These are phyloP conservation scores for Drepana falcataria DNA, from an alignment of 2,888 invertebrate genomes.

Conservation along the genomic window DNA sequence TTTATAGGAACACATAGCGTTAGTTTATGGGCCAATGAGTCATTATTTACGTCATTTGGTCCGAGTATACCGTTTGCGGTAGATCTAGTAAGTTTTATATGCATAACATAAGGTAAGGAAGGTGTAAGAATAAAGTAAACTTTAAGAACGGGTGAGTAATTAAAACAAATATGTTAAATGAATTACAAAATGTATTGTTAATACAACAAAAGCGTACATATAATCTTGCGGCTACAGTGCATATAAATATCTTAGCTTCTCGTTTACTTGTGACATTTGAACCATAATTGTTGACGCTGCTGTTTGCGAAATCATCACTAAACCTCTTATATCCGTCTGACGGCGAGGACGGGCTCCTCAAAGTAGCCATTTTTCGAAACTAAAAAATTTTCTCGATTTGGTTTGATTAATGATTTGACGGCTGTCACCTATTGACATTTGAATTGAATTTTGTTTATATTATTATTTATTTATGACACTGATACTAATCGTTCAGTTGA, in stretches of 20 bases:
- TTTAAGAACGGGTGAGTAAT: slow-evolving; percentile 46
- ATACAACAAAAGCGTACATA: slow-evolving; percentile 64
- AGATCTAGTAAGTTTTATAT: slow-evolving; percentile 32
- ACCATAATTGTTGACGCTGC: slow-evolving; percentile 80
- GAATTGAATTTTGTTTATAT: too few relatives aligned
- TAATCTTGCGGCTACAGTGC: slow-evolving; percentile 68
- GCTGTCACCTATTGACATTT: too few relatives aligned
- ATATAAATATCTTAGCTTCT: slow-evolving; percentile 61
- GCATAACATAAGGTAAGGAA: slow-evolving; percentile 13
- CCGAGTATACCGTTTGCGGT: slow-evolving; percentile 30
- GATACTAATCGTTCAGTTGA: too few relatives aligned
- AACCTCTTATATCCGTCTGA: slow-evolving; percentile 82
- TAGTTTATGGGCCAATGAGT: slow-evolving; percentile 46
- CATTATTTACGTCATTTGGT: slow-evolving; percentile 53
- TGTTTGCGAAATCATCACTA: slow-evolving; percentile 79
- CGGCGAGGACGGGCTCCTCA: slow-evolving; percentile 78
- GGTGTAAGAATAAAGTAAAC: slow-evolving; percentile 27
- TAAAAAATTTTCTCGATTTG: slow-evolving; percentile 32
- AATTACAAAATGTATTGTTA: slow-evolving; percentile 69
- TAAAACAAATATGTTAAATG: slow-evolving; percentile 68
- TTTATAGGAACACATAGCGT: slow-evolving; percentile 30
- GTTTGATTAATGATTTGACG: slow-evolving; percentile 4
- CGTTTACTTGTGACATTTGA: slow-evolving; percentile 80
- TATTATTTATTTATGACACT: too few relatives aligned
- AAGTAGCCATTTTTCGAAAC: slow-evolving; percentile 74